These are phyloP conservation scores for Clivina fossor DNA, from an alignment of 2,888 invertebrate genomes.

Conservation along the genomic window DNA sequence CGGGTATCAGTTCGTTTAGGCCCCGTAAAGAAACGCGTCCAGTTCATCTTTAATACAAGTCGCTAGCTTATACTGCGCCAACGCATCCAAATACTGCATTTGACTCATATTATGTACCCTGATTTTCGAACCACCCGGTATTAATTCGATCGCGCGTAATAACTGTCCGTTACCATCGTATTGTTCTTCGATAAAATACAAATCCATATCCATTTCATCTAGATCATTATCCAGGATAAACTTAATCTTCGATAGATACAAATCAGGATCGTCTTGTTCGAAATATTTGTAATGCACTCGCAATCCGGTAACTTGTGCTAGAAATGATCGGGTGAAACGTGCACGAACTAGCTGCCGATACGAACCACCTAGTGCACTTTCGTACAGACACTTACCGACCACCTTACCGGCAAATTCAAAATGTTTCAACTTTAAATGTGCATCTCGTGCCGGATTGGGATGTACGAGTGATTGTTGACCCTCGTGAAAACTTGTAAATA, in stretches of 20 bases:
- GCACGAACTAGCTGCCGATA: slow-evolving; percentile 90
- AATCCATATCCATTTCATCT: slow-evolving; percentile 75
- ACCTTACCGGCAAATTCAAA: slow-evolving; percentile 92
- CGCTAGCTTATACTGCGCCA: slow-evolving; percentile 86
- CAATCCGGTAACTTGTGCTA: slow-evolving; percentile 91
- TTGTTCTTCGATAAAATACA: slow-evolving; percentile 88
- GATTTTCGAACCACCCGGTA: slow-evolving; percentile 78
- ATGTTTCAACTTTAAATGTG: slow-evolving; percentile 80
- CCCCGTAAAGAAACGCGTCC: slow-evolving; percentile 87
- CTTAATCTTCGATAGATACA: slow-evolving; percentile 90
- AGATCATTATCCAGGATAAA: slow-evolving; percentile 90
- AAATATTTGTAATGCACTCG: slow-evolving; percentile 94
- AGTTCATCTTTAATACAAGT: slow-evolving; percentile 80
- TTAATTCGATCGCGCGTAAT: slow-evolving; percentile 75
- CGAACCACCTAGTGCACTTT: slow-evolving; percentile 86
- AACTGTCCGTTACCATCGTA: slow-evolving; percentile 79
- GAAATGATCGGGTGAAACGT: slow-evolving; percentile 86
- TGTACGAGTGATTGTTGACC: slow-evolving; percentile 86
- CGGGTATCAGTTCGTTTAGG: slow-evolving; percentile 87
- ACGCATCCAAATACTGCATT: slow-evolving; percentile 80
- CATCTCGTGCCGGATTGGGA: slow-evolving; percentile 79
- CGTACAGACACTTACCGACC: slow-evolving; percentile 93
- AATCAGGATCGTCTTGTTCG: slow-evolving; percentile 93
- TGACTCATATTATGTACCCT: slow-evolving; percentile 75
- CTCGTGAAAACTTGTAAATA: slow-evolving; percentile 86